phyloP scores from a whole-genome alignment of 2,797 vertebrate genomes.

The Otolemur crassicaudatus region DNA sequence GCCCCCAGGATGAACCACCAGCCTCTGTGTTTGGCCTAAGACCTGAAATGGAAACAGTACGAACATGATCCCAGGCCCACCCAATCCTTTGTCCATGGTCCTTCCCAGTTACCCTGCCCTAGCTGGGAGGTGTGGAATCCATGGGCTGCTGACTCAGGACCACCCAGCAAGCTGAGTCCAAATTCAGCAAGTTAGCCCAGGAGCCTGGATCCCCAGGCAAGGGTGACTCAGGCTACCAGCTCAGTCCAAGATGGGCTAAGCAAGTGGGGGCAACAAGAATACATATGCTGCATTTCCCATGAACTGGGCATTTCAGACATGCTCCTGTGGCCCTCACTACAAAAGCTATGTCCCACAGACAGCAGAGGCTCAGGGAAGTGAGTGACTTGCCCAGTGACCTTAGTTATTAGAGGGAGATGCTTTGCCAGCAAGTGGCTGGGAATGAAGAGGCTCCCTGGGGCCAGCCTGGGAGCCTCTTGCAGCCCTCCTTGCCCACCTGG shows the following conservation, averaged over 20 bases:
- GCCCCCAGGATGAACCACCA: constrained; percentile 84
- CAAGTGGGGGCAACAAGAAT: not conserved
- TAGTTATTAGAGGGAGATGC: not conserved
- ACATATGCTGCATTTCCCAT: not conserved
- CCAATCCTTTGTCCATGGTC: not conserved
- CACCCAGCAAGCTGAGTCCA: not conserved
- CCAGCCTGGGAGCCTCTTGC: constrained; percentile 48
- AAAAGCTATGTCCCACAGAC: not conserved
- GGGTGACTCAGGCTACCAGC: not conserved
- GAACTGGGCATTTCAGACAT: not conserved
- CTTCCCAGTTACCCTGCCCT: not conserved
- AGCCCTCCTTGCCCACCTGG: constrained; percentile 83
- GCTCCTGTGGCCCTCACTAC: not conserved
- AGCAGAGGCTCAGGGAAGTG: not conserved
- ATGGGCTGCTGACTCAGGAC: not conserved
- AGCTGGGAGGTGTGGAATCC: not conserved
- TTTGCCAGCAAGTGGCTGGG: constrained; percentile 6
- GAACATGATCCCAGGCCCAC: not conserved
- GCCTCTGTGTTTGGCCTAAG: constrained; percentile 80
- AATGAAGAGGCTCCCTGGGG: constrained; percentile 23
- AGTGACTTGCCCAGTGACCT: not conserved
- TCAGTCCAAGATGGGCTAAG: not conserved
- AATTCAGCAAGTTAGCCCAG: not conserved
- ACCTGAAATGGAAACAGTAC: constrained; percentile 82
- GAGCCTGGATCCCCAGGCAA: not conserved